Evolutionary conservation across 1,140 invertebrate species (phyloP), one percentile per base, ranked within the genome.

Genomic region (Chlorops oryzae): DNA sequence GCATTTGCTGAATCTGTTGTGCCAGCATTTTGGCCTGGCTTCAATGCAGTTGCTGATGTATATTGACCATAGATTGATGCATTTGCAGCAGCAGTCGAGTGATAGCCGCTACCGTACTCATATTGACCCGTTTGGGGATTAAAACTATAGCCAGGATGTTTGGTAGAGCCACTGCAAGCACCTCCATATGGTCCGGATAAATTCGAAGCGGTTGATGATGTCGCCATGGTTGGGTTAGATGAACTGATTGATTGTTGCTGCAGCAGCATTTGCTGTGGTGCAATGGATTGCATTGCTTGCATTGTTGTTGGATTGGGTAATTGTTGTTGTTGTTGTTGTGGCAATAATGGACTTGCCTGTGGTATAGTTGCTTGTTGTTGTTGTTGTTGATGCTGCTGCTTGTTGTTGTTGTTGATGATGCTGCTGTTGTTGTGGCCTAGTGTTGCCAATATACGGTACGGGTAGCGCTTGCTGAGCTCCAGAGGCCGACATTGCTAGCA

Each of bases 41-140:
- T 59, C 21, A 59, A 54, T 17, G 59, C 59, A 9, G 20, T 37
- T 4, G 49, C 34, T 6, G 25, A 47, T 42, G 63, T 71, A 38
- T 68, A 66, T 27, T 70, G 68, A 6, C 59, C 58, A 47, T 50
- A 64, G 32, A 50, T 47, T 9, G 61, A 55, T 1, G 54, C 18
- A 28, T 39, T 9, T 12, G 44, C 13, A 51, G 59, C 51, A 39
- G 49, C 24, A 2, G 42, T 27, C 7, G 65, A 58, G 48, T 70
- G 67, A 57, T 70, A 70, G 17, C 68, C 68, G 21, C 68, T 71
- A 46, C 62, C 61, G 49, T 70, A 71, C 6, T 70, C 61, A 44
- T 60, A 71, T 40, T 21, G 39, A n/a, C 68, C 68, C 1, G 63
- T 70, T 43, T 61, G 60, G 2, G 69, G 59, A 58, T 71, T 70